Base-by-base conservation (phyloP, 2,797 vertebrate species). In the Molossus molossus region DNA sequence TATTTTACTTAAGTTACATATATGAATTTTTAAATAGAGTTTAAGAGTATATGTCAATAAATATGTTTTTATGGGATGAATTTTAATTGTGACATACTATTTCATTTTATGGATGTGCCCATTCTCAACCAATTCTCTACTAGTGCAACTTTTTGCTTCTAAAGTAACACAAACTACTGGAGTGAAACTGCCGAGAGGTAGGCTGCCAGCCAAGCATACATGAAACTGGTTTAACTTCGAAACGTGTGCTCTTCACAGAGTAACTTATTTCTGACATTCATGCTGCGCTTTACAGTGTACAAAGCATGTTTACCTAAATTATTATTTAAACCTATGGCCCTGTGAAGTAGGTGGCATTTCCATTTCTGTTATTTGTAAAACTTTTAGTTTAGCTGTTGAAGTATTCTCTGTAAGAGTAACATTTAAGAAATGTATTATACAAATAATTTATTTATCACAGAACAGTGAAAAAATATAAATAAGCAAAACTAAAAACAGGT, bases 391-490 rank as follows among this genome's bases (percentile, higher is more conserved):
- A 62, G 6, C 33, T 50, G 53, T 69, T 81, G 27, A 84, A 80
- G 93, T 81, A 20, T 27, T 91, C 40, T 90, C 94, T 93, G 77
- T 37, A 37, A 65, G 80, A 37, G 23, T 20, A 87, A 57, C 20
- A 67, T 48, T 79, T 92, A 5, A 91, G 91, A 67, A n/a, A 58
- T 69, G 40, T 73, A 2, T 90, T 75, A 50, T 60, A 3, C 76
- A 95, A 95, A 82, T 93, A 57, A 53, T 82, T 17, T 79, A 73
- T 96, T 91, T 50, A 82, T 83, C 89, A 20, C 10, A 85, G 23
- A 73, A 67, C 60, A 96, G 15, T 88, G 87, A 96, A 37, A 90
- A 92, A 88, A 91, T 79, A 40, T 20, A 88, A 33, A 67, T 83
- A 80, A 88, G 29, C 69, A 93, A 89, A 94, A 94, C 65, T 77